Percentiles rank a stretch among this genome's conserved stretches.
Conservation (phyloP, 2,113 vertebrate genomes). For the Rana temporaria region DNA sequence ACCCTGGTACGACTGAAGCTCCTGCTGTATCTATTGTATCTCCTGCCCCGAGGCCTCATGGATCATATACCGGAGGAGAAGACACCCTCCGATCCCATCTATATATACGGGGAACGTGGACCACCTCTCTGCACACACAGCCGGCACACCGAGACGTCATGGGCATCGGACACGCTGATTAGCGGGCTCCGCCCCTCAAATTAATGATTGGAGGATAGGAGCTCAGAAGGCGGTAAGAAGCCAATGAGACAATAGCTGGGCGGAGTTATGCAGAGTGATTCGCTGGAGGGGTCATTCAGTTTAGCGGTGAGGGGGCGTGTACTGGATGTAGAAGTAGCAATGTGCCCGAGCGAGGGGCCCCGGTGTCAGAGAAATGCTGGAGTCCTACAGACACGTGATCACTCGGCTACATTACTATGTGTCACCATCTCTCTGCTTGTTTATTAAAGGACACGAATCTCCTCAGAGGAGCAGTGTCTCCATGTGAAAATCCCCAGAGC, state of each 20-base stretch:
- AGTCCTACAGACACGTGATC: not conserved
- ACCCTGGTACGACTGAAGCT: constrained; percentile 53
- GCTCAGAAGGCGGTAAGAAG: constrained; percentile 26
- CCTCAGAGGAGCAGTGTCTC: too few relatives aligned
- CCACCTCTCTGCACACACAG: constrained; percentile 14
- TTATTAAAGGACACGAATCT: too few relatives aligned
- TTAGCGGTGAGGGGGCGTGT: not conserved
- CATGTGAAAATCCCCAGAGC: too few relatives aligned
- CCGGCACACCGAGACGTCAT: constrained; percentile 17
- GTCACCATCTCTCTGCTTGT: too few relatives aligned
- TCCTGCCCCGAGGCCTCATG: constrained; percentile 46
- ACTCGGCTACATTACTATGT: too few relatives aligned
- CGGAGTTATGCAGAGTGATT: not conserved
- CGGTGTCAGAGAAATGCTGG: not conserved
- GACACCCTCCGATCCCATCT: not conserved
- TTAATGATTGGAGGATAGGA: not conserved
- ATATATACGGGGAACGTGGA: constrained; percentile 16
- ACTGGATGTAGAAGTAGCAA: not conserved
- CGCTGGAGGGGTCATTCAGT: not conserved
- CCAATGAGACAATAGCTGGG: constrained; percentile 9
- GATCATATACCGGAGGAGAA: not conserved
- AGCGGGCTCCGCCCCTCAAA: not conserved
- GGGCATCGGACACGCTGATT: not conserved
- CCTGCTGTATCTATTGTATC: constrained; percentile 53
- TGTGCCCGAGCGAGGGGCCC: not conserved